These are phyloP conservation scores for Aporophyla nigra DNA, from an alignment of 2,888 invertebrate genomes.

Conservation along the genomic window DNA sequence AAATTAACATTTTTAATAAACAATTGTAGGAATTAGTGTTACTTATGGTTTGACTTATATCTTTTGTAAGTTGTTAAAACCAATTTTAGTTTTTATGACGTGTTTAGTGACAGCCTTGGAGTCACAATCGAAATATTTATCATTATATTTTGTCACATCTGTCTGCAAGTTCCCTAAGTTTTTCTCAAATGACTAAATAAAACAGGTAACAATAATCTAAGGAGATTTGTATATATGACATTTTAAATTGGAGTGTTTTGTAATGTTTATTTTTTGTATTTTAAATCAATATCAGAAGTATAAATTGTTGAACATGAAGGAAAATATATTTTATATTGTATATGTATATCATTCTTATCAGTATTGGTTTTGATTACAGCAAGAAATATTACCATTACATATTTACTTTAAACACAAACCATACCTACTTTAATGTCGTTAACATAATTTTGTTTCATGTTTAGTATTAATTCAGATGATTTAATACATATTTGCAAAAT, in stretches of 20 bases:
- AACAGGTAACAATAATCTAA: slow-evolving; percentile 79
- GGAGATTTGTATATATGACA: slow-evolving; percentile 80
- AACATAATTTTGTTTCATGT: slow-evolving; percentile 65
- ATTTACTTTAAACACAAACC: slow-evolving; percentile 56
- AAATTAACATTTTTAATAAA: slow-evolving; percentile 89
- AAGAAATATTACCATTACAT: slow-evolving; percentile 54
- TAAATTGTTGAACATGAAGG: slow-evolving; percentile 84
- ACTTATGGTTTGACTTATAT: slow-evolving; percentile 89
- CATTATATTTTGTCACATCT: slow-evolving; percentile 77
- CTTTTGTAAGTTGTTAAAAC: slow-evolving; percentile 89
- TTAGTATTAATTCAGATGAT: slow-evolving; percentile 66
- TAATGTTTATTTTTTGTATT: slow-evolving; percentile 79
- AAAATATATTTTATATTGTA: slow-evolving; percentile 82
- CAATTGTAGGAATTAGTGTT: slow-evolving; percentile 87
- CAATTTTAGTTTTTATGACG: slow-evolving; percentile 88
- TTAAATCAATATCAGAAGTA: slow-evolving; percentile 82
- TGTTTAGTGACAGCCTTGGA: slow-evolving; percentile 85
- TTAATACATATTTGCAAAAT: slow-evolving; percentile 64
- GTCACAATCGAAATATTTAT: slow-evolving; percentile 83
- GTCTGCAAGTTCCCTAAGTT: slow-evolving; percentile 75
- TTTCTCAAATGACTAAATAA: slow-evolving; percentile 69
- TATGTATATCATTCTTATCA: slow-evolving; percentile 69
- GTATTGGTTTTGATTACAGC: slow-evolving; percentile 68
- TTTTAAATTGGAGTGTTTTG: slow-evolving; percentile 78
- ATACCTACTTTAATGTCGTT: slow-evolving; percentile 59